A percentile compares a stretch with the other conserved stretches of the same genome.
Conservation (phyloP, 1,140 invertebrate genomes). For the Cepaea nemoralis region DNA sequence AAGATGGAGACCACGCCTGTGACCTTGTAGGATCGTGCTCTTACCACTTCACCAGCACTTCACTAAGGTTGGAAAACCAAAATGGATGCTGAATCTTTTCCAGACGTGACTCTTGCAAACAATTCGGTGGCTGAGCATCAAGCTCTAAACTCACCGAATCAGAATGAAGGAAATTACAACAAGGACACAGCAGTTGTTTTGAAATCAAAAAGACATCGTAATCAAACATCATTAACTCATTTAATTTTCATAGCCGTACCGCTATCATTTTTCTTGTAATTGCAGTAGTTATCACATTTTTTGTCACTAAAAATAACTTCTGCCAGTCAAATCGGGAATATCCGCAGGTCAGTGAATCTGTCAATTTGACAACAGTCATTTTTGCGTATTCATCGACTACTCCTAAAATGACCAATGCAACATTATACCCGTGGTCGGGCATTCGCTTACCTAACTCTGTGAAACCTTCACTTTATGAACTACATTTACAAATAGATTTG, state of each 20-base stretch:
- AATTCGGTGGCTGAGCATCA: not conserved
- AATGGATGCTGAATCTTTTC: conserved; percentile 24
- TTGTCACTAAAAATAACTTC: not conserved
- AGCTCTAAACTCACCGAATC: not conserved
- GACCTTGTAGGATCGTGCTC: too few relatives aligned
- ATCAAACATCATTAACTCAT: not conserved
- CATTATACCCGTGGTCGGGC: conserved; percentile 46
- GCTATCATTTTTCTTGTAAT: not conserved
- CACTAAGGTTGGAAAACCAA: too few relatives aligned
- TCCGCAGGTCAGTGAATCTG: too few relatives aligned
- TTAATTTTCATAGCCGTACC: not conserved
- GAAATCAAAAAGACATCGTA: not conserved
- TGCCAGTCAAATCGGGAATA: too few relatives aligned
- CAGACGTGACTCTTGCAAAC: conserved; percentile 31
- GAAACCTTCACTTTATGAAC: conserved; percentile 52
- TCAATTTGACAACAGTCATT: not conserved
- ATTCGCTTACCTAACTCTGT: conserved; percentile 54
- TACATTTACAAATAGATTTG: conserved; percentile 53
- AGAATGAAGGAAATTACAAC: not conserved
- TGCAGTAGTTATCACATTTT: not conserved
- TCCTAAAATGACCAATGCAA: not conserved
- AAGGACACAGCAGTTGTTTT: conserved; percentile 32
- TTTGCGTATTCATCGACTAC: not conserved
- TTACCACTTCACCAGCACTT: too few relatives aligned
- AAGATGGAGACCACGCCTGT: too few relatives aligned